Evolutionary conservation across 2,113 vertebrate genomes (phyloP), one percentile per base, ranked within the genome.

Genomic region (Neolamprologus kungweensis): DNA sequence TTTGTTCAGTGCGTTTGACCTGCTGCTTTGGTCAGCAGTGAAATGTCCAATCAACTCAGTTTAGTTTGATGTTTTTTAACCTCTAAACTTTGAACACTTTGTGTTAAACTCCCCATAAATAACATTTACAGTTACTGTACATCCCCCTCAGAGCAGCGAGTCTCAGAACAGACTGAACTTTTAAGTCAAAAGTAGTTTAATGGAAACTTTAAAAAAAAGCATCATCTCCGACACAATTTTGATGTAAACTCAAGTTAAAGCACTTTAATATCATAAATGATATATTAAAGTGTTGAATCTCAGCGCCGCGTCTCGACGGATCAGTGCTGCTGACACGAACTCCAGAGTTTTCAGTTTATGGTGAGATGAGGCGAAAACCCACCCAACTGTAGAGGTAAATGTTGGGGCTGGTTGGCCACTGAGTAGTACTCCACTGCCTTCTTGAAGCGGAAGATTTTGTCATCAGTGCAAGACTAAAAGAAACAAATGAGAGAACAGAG

Each of bases 361-460:
- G 71, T 50, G 26, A 31, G 42, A 40, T 33, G 6, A 58, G 21
- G 37, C 1, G 51, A 26, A 84, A 50, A 92, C 86, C 94, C 96
- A 98, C 97, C 97, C 92, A 96, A 93, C 90, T 97, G 97, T 95
- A 96, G 97, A 92, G 96, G 96, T 96, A 96, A 97, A 94, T 96
- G 95, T 86, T 96, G 96, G 88, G 97, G 96, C 88, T 97, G 97
- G 96, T 97, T 98, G 95, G 97, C 98, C 83, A 96, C 96, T 65
- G 97, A 97, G 92, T 99, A 99, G 96, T 98, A 99, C 89, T 97
- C 98, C 97, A 99, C 97, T 14, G 98, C 98, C 95, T 96, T 98
- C 97, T 98, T 99, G 95, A 99, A 99, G 86, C 98, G 97, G 93
- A 97, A 94, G 88, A 98, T 96, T 97, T 99, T 99, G 96, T 98